phyloP scores from a whole-genome alignment of 2,797 vertebrate genomes.

The Chloroceryle amazona region DNA sequence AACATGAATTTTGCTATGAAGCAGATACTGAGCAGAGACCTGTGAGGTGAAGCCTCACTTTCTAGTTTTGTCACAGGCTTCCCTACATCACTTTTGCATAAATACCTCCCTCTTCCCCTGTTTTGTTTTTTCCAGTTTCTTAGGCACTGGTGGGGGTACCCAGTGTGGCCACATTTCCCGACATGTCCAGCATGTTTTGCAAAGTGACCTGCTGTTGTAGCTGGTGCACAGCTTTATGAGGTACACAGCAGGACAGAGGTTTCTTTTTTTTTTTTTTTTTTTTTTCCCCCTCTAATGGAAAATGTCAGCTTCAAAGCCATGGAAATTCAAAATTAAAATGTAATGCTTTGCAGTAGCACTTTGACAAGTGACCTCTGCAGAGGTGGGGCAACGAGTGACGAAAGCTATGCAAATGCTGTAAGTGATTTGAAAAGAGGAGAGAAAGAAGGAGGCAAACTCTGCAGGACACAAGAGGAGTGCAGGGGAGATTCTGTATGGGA shows the following conservation, averaged over 20 bases:
- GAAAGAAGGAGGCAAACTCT: background rate
- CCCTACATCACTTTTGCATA: background rate
- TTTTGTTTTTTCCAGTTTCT: background rate
- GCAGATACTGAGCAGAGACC: background rate
- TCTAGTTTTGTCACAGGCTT: background rate
- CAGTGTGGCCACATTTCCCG: background rate
- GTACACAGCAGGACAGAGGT: background rate
- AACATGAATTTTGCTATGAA: background rate
- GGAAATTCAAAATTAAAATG: conserved; percentile 8
- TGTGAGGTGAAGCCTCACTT: background rate
- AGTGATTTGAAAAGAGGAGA: background rate
- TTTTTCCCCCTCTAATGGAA: background rate
- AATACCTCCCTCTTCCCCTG: background rate
- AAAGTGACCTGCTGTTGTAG: background rate
- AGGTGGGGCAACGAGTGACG: background rate
- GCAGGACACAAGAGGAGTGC: background rate
- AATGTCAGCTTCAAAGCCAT: conserved; percentile 8
- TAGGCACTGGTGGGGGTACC: background rate
- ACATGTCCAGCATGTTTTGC: fast-evolving
- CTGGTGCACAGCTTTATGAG: background rate
- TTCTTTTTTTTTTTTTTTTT: background rate
- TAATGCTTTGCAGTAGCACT: fast-evolving
- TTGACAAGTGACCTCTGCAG: background rate
- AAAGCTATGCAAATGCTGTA: conserved; percentile 7
- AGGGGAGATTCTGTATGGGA: background rate